Conservation (phyloP, 1,140 invertebrate species). For the Aphaenogaster rudis region DNA sequence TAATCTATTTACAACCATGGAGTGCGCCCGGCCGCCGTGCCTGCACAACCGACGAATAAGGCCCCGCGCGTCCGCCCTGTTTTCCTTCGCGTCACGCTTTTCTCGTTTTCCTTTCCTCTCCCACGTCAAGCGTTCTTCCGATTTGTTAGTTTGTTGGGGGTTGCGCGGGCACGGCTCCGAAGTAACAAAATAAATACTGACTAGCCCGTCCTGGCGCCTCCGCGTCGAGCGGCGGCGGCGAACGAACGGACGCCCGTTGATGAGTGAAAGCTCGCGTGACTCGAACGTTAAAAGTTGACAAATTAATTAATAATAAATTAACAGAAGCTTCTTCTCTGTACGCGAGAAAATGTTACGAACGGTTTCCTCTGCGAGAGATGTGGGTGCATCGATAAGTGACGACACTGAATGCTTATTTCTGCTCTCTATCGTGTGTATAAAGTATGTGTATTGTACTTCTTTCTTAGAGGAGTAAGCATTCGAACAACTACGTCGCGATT, state of each 20-base stretch:
- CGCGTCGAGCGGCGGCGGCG: constrained; percentile 48
- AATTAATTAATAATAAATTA: not conserved
- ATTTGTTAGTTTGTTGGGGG: constrained; percentile 43
- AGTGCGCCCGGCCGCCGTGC: constrained; percentile 69
- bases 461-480: constrained; percentile 25
- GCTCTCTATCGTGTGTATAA: not conserved
- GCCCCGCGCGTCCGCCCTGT: constrained; percentile 50
- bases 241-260: constrained; percentile 21
- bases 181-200: constrained; percentile 79
- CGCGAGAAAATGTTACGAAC: not conserved
- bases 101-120: not conserved
- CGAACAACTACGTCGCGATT: constrained; percentile 8
- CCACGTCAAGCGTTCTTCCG: not conserved
- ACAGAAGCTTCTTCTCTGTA: not conserved
- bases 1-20: constrained; percentile 78
- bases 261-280: constrained; percentile 16
- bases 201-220: constrained; percentile 74
- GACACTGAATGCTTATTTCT: constrained; percentile 39
- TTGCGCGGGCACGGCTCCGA: constrained; percentile 72
- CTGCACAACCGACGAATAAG: constrained; percentile 70
- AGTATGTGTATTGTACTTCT: constrained; percentile 2
- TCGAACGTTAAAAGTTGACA: constrained; percentile 26
- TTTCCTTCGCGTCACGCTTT: not conserved
- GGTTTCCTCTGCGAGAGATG: constrained; percentile 39
- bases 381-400: not conserved